phyloP scores from a whole-genome alignment of 2,888 invertebrate species.

The Heliconius aoede region DNA sequence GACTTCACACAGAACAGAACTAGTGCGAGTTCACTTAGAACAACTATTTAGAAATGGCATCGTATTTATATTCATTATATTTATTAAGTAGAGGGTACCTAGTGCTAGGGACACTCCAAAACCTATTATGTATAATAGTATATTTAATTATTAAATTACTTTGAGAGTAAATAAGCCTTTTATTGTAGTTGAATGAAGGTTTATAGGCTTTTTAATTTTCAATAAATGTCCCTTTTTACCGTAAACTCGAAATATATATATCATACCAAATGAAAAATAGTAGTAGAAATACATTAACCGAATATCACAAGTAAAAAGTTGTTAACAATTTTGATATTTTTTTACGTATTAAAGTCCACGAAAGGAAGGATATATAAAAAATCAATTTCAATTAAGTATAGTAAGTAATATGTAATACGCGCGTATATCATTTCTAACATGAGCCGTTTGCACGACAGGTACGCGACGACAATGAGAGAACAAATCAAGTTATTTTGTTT shows the following conservation, averaged over 20 bases:
- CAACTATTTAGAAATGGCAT: constrained; percentile 14
- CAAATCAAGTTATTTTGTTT: constrained; percentile 15
- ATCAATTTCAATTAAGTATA: too few species aligned
- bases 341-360: too few species aligned
- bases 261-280: too few species aligned
- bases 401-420: not conserved
- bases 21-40: constrained; percentile 36
- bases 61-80: not conserved
- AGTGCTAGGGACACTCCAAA: not conserved
- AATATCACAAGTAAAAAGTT: not conserved
- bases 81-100: not conserved
- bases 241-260: too few species aligned
- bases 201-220: not conserved
- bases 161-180: not conserved
- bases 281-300: too few species aligned
- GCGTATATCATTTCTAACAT: not conserved
- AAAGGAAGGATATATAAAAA: too few species aligned
- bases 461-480: not conserved
- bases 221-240: too few species aligned
- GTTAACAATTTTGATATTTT: not conserved
- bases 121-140: not conserved
- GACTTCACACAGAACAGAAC: constrained; percentile 31
- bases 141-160: not conserved
- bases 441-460: not conserved
- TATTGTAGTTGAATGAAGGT: not conserved